Percentiles rank a stretch among this genome's conserved stretches.
These are phyloP conservation scores for Entomyzon cyanotis DNA, from an alignment of 2,113 vertebrate species.

Conservation along the genomic window DNA sequence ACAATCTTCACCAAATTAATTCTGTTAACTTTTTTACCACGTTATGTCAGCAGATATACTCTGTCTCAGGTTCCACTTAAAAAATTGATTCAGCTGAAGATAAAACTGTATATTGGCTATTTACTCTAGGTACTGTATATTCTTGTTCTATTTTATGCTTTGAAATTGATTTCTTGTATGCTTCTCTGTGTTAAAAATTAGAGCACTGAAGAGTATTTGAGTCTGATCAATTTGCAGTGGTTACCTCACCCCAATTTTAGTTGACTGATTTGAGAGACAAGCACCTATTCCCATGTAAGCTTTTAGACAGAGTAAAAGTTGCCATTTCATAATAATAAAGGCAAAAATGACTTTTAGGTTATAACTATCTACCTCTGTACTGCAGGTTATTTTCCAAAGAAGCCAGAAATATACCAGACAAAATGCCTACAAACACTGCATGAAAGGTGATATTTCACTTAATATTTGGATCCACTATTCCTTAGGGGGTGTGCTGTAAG, in stretches of 20 bases:
- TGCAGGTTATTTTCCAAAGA: neutral
- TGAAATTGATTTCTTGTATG: constrained; percentile 69
- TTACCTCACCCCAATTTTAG: constrained; percentile 20
- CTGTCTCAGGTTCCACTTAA: constrained; percentile 12
- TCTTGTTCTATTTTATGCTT: constrained; percentile 65
- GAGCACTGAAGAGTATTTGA: constrained; percentile 52
- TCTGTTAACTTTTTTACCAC: constrained; percentile 34
- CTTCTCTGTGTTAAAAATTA: constrained; percentile 67
- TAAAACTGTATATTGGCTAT: constrained; percentile 57
- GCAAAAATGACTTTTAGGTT: constrained; percentile 26
- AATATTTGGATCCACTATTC: neutral
- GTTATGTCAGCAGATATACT: neutral
- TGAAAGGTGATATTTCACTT: neutral
- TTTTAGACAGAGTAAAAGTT: neutral
- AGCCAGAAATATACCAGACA: neutral
- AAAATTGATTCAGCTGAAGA: constrained; percentile 62
- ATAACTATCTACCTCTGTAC: neutral
- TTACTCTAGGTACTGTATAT: constrained; percentile 51
- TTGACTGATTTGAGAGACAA: neutral
- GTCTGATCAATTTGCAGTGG: constrained; percentile 51
- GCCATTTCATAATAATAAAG: neutral
- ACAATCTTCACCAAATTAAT: constrained; percentile 35
- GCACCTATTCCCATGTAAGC: neutral
- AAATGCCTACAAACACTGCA: constrained; percentile 4
- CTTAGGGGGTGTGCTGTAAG: neutral